Percentiles rank a stretch among this genome's conserved stretches.
Conservation (phyloP, 2,888 invertebrate genomes). For the Lydus trimaculatus region DNA sequence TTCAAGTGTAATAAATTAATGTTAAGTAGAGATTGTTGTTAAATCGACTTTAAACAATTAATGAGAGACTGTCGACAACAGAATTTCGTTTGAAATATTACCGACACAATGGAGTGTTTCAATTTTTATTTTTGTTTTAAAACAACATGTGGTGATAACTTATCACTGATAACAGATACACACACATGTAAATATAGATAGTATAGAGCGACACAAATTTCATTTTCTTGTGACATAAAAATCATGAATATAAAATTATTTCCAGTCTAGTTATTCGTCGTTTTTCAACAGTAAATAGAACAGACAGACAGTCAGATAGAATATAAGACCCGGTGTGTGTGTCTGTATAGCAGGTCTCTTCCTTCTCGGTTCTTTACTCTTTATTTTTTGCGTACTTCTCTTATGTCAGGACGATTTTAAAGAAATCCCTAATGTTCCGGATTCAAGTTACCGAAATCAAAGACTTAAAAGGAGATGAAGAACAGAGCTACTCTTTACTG, state of each 20-base stretch:
- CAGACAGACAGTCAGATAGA: background rate
- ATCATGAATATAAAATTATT: background rate
- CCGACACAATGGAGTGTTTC: background rate
- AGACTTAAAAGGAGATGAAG: background rate
- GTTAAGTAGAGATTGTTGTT: background rate
- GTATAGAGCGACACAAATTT: background rate
- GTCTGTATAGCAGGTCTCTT: too few relatives aligned
- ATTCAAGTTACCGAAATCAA: background rate
- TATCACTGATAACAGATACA: too few relatives aligned
- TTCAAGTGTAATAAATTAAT: too few relatives aligned
- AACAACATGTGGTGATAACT: background rate
- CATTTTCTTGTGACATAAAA: background rate
- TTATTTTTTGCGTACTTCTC: background rate
- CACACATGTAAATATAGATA: too few relatives aligned
- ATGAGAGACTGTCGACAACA: background rate
- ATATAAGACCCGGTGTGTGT: too few relatives aligned
- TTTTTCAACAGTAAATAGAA: slow-evolving; percentile 5
- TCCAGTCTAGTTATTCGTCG: background rate
- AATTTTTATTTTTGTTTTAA: background rate
- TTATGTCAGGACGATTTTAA: background rate
- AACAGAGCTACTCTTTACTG: background rate
- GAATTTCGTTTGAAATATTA: background rate
- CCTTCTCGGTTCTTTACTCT: too few relatives aligned
- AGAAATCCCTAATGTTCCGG: background rate
- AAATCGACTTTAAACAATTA: slow-evolving; percentile 7